A percentile compares a stretch with the other conserved stretches of the same genome.
These are phyloP conservation scores for Chrysotoxum bicinctum DNA, from an alignment of 2,888 invertebrate genomes.

Conservation along the genomic window DNA sequence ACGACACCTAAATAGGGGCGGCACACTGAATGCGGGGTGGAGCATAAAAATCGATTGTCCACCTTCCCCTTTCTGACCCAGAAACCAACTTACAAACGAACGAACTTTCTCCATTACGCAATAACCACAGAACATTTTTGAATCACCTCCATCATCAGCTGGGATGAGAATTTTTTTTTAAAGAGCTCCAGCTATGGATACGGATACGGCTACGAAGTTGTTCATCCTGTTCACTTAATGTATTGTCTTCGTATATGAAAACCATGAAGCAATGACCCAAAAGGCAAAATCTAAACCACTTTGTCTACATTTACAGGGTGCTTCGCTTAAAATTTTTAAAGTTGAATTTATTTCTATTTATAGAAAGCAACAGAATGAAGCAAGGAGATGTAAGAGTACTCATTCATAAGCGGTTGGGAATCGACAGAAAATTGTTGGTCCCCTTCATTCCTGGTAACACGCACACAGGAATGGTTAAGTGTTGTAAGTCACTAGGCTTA, in stretches of 20 bases:
- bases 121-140: slow-evolving; percentile 61
- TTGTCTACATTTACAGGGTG: slow-evolving; percentile 11
- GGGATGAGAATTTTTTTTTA: slow-evolving; percentile 16
- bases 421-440: too few species aligned
- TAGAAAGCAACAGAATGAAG: too few species aligned
- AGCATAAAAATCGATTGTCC: slow-evolving; percentile 50
- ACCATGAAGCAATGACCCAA: slow-evolving; percentile 63
- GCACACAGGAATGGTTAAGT: too few species aligned
- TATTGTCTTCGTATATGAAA: slow-evolving; percentile 64
- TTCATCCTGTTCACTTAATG: slow-evolving; percentile 38
- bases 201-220: slow-evolving; percentile 19
- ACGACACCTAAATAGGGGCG: slow-evolving; percentile 59
- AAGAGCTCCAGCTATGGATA: slow-evolving; percentile 33
- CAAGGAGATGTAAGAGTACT: too few species aligned
- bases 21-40: slow-evolving; percentile 3
- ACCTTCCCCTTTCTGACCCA: slow-evolving; percentile 20
- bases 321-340: neutral
- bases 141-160: neutral
- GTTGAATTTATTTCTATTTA: too few species aligned
- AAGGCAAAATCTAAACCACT: slow-evolving; percentile 11
- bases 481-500: too few species aligned
- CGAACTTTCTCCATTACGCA: slow-evolving; percentile 68
- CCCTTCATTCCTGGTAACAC: too few species aligned
- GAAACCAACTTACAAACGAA: slow-evolving; percentile 54
- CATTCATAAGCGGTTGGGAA: too few species aligned